Evolutionary conservation across 2,888 invertebrate species (phyloP).

Genomic region (Schrankia costaestrigalis): DNA sequence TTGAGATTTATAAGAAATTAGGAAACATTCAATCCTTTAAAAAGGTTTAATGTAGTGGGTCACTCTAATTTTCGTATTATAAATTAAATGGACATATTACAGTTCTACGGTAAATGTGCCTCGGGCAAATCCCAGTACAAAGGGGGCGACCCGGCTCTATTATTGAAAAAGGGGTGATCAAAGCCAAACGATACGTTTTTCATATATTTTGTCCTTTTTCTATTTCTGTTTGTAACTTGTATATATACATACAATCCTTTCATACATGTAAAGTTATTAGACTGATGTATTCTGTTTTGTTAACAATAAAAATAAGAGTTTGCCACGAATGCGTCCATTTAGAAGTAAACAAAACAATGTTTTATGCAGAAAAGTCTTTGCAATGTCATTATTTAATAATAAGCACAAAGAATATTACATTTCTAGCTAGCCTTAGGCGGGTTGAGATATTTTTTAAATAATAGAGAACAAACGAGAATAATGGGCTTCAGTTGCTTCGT

Average conservation of each 20-base stretch:
- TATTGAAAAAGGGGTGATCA: constrained; percentile 78
- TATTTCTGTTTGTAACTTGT: constrained; percentile 62
- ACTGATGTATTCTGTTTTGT: too few relatives aligned
- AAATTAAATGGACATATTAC: constrained; percentile 71
- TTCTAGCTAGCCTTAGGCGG: constrained; percentile 9
- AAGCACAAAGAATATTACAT: constrained; percentile 11
- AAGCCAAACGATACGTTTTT: constrained; percentile 69
- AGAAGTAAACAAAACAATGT: too few relatives aligned
- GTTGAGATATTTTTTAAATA: too few relatives aligned
- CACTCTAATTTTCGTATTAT: constrained; percentile 50
- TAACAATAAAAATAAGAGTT: constrained; percentile 19
- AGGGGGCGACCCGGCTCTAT: constrained; percentile 58
- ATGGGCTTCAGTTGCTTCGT: too few relatives aligned
- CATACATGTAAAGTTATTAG: too few relatives aligned
- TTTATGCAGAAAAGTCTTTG: too few relatives aligned
- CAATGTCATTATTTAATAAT: constrained; percentile 21
- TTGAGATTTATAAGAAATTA: constrained; percentile 37
- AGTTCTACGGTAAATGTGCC: constrained; percentile 41
- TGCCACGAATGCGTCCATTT: constrained; percentile 11
- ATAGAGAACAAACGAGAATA: too few relatives aligned
- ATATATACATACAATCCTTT: constrained; percentile 18
- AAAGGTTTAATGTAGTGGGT: constrained; percentile 37
- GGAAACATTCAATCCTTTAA: constrained; percentile 34
- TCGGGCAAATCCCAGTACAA: constrained; percentile 53
- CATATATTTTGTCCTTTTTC: constrained; percentile 60